Conservation (phyloP, 2,797 vertebrate species). For the Darevskia mixta region DNA sequence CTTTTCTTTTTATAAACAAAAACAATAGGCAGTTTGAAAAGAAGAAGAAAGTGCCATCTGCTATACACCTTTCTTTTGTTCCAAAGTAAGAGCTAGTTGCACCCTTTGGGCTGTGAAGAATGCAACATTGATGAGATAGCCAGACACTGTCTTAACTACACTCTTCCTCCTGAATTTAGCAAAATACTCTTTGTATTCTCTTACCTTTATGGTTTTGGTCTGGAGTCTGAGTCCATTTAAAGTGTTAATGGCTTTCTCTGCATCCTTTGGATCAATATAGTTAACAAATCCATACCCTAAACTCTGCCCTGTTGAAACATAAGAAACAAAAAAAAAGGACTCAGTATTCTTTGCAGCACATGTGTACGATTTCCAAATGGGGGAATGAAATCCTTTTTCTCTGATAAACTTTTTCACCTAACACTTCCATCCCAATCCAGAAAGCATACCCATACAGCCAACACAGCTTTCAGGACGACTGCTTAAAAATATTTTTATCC, state of each 20-base stretch:
- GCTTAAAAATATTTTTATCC: slow-evolving; percentile 11
- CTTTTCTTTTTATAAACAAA: slow-evolving; percentile 17
- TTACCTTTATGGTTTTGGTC: slow-evolving; percentile 96
- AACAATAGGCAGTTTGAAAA: slow-evolving; percentile 18
- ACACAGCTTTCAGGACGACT: slow-evolving; percentile 9
- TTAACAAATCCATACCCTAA: slow-evolving; percentile 94
- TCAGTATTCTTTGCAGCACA: slow-evolving; percentile 70
- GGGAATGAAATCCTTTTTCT: slow-evolving; percentile 40
- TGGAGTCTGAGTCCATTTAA: slow-evolving; percentile 96
- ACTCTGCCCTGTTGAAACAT: slow-evolving; percentile 89
- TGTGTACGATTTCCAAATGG: slow-evolving; percentile 41
- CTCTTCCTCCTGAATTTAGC: slow-evolving; percentile 37
- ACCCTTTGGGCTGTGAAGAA: neutral
- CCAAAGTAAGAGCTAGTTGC: slow-evolving; percentile 10
- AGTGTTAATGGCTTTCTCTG: slow-evolving; percentile 96
- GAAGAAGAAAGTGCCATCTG: slow-evolving; percentile 37
- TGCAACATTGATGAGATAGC: slow-evolving; percentile 36
- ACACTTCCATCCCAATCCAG: slow-evolving; percentile 18
- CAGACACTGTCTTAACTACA: slow-evolving; percentile 37
- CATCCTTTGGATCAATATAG: slow-evolving; percentile 95
- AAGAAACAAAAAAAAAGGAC: slow-evolving; percentile 67
- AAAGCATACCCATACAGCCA: slow-evolving; percentile 18
- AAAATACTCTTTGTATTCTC: slow-evolving; percentile 52
- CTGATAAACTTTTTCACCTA: slow-evolving; percentile 38
- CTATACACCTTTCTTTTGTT: slow-evolving; percentile 10